Percentiles rank a stretch among this genome's conserved stretches.
These are phyloP conservation scores for Eurytoma californica DNA, from an alignment of 2,888 invertebrate genomes.

Conservation along the genomic window DNA sequence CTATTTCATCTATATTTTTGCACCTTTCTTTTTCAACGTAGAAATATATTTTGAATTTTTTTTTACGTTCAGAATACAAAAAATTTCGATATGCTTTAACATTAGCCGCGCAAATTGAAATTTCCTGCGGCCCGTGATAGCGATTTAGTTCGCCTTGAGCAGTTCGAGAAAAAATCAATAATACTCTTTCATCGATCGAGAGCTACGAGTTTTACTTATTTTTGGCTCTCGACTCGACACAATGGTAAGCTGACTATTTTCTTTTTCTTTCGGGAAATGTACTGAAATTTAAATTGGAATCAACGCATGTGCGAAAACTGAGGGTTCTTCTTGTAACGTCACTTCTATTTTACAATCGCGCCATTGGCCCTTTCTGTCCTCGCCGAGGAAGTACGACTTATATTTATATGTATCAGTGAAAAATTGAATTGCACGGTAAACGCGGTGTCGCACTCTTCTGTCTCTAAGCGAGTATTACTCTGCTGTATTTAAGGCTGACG, in stretches of 20 bases:
- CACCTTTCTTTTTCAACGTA: slow-evolving; percentile 62
- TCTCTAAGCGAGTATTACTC: neutral
- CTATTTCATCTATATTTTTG: slow-evolving; percentile 35
- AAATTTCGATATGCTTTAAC: slow-evolving; percentile 68
- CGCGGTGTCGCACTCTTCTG: slow-evolving; percentile 11
- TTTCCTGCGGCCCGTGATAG: neutral
- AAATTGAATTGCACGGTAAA: slow-evolving; percentile 51
- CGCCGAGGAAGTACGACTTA: slow-evolving; percentile 12
- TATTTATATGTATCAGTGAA: slow-evolving; percentile 30
- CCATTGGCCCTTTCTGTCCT: slow-evolving; percentile 5
- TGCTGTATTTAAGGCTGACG: neutral
- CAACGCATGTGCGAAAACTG: slow-evolving; percentile 24
- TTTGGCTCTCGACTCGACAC: neutral
- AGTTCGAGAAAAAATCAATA: slow-evolving; percentile 22
- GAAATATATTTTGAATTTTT: slow-evolving; percentile 67
- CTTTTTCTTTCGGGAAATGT: neutral
- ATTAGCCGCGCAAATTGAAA: slow-evolving; percentile 47
- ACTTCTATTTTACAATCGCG: slow-evolving; percentile 43
- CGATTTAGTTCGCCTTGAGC: slow-evolving; percentile 18
- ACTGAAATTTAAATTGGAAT: slow-evolving; percentile 29
- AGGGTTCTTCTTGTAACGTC: slow-evolving; percentile 5
- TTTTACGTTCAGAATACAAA: slow-evolving; percentile 63
- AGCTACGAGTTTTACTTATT: neutral
- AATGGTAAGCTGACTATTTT: neutral
- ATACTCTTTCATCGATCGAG: neutral